Base-by-base conservation (phyloP, 2,113 vertebrate species). In the Crotalus helleri region DNA sequence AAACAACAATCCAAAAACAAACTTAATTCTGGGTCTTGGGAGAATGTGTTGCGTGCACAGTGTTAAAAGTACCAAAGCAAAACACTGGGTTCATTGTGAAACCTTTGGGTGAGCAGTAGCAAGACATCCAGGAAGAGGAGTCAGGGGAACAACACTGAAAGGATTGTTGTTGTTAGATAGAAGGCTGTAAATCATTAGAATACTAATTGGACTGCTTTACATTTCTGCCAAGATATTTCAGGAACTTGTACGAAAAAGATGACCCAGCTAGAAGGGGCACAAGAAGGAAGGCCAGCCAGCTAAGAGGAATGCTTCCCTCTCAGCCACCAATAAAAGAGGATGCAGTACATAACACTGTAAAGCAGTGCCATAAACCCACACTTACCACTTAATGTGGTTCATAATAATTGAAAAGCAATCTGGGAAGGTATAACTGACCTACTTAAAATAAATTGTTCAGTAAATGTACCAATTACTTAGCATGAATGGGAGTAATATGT, bases 81-180 rank as follows among this genome's bases (percentile, higher is more conserved):
- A 90, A 93, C 89, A 93, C 89, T 93, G 92, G 15, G 8, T 64
- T n/a, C 87, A 85, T 93, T 91, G 90, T 93, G 87, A 44, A 46
- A 91, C 11, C 7, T 55, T 89, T 55, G 54, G 59, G 86, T 85
- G 4, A 59, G 24, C 46, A 26, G 29, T 87, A 89, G 15, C 29
- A 88, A 89, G 87, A 59, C 64, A 89, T 89, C 39, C 87, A 85
- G 53, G 74, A 89, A 89, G 87, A 64, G 64, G n/a, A 69, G 21
- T 54, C 33, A 69, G 69, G 61, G 86, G 58, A 10, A 58, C 46
- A 92, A 3, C 13, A 91, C 4, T 39, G 29, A 61, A 39, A 51
- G 92, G n/a, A 46, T 46, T 46, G 46, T 46, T 46, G 46, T 46
- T 46, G 46, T 46, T 46, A 46, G 46, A 17, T 90, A 59, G 3